phyloP scores from a whole-genome alignment of 2,113 vertebrate genomes.

The Noctilio leporinus region DNA sequence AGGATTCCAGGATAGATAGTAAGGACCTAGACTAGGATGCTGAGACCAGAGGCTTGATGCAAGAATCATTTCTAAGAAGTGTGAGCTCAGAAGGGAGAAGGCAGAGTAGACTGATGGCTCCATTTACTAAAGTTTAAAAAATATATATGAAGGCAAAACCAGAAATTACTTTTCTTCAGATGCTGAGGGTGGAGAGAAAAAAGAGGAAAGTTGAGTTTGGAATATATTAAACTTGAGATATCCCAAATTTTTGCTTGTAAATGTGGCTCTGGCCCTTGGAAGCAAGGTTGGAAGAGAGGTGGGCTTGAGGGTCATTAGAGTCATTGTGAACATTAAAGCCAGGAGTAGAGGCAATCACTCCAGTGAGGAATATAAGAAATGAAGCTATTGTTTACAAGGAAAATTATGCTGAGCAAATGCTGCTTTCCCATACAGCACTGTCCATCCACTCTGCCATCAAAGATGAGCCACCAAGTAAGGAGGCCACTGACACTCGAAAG shows the following conservation, averaged over 20 bases:
- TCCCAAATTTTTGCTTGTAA: not conserved
- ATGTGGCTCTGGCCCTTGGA: not conserved
- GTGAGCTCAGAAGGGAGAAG: not conserved
- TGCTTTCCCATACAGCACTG: not conserved
- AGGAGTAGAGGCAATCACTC: not conserved
- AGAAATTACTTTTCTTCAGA: not conserved
- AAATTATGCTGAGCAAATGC: not conserved
- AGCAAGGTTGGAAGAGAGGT: not conserved
- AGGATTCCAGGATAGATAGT: no score
- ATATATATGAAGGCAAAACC: not conserved
- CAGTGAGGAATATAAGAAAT: not conserved
- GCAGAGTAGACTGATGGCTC: not conserved
- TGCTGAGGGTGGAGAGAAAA: not conserved
- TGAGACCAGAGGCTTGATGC: not conserved
- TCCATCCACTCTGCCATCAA: not conserved
- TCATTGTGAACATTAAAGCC: not conserved
- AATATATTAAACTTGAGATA: not conserved
- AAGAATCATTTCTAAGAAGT: not conserved
- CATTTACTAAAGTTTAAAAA: not conserved
- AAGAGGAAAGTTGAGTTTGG: not conserved
- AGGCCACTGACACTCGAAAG: rapidly evolving
- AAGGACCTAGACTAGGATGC: not conserved
- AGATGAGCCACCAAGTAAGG: not conserved
- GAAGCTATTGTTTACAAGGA: not conserved
- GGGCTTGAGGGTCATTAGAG: not conserved